Base-by-base conservation (phyloP, 2,113 vertebrate genomes). In the Thomomys bottae region DNA sequence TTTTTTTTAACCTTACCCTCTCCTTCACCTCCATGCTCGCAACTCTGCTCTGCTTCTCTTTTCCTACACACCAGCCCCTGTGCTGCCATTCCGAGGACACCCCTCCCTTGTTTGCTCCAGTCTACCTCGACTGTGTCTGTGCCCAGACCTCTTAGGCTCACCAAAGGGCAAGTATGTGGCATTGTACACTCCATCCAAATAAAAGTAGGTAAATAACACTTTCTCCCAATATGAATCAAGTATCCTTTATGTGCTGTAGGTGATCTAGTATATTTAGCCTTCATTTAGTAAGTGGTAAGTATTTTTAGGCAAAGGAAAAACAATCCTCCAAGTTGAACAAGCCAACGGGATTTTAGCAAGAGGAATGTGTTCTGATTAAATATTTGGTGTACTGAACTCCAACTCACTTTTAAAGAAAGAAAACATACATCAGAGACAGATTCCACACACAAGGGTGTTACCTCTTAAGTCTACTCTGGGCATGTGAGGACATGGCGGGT, bases 361-460 rank as follows among this genome's bases (percentile, higher is more conserved):
- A n/a, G 9, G 70, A 95, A 93, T 95, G 87, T 94, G 68, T 38
- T 85, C 86, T 87, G 82, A 78, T 95, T 90, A 92, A 96, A 96
- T 96, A 96, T 96, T 96, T 95, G 93, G 91, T 96, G 82, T 96
- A 96, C 93, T 66, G 54, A 96, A 75, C 11, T 71, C 80, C 81
- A 84, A 30, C 66, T 64, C 42, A 77, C 36, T 84, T 94, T 94
- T 93, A 14, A 68, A 88, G 70, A 90, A 96, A 90, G 91, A 90
- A 94, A 94, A 94, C 57, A 93, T 5, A 72, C 38, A 85, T 61
- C 32, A 76, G 77, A 71, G 73, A 90, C 82, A 86, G 76, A 87
- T 84, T 80, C 93, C 57, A 38, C 64, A 24, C 38, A 30, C 3
- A 9, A 78, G 88, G 54, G 81, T 34, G 84, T 72, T 67, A 57